phyloP scores from a whole-genome alignment of 2,113 vertebrate species.

The Sylvietta virens region DNA sequence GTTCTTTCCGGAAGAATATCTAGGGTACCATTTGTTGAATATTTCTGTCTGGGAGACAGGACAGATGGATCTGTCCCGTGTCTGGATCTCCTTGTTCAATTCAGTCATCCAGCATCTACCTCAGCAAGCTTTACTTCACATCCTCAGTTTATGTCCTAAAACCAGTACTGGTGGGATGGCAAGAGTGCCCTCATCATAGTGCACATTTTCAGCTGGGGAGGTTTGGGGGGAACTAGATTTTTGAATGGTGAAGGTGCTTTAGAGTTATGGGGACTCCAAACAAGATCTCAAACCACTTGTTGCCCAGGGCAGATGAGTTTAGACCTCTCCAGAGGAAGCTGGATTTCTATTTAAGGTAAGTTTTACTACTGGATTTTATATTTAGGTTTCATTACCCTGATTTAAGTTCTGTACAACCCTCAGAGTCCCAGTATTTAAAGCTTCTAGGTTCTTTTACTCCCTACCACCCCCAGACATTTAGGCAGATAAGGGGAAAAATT shows the following conservation, averaged over 20 bases:
- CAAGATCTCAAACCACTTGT: background rate
- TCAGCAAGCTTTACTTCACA: background rate
- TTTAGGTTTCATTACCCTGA: background rate
- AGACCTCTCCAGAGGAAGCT: background rate
- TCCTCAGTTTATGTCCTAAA: background rate
- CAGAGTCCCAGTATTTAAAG: background rate
- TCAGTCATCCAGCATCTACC: background rate
- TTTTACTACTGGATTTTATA: background rate
- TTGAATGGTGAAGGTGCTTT: background rate
- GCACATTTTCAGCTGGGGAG: background rate
- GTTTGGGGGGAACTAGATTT: fast-evolving
- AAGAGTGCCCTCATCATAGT: background rate
- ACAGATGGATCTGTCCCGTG: fast-evolving
- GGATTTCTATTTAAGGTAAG: background rate
- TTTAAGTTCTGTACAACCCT: fast-evolving
- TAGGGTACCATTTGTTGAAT: background rate
- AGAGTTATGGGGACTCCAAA: background rate
- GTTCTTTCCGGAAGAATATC: background rate
- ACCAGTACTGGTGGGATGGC: fast-evolving
- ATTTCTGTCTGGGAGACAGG: background rate
- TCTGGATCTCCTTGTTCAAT: background rate
- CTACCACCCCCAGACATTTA: background rate
- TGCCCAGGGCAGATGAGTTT: background rate
- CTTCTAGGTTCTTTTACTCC: background rate
- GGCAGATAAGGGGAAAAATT: background rate